Conservation (phyloP, 2,113 vertebrate genomes). For the Camarhynchus parvulus region DNA sequence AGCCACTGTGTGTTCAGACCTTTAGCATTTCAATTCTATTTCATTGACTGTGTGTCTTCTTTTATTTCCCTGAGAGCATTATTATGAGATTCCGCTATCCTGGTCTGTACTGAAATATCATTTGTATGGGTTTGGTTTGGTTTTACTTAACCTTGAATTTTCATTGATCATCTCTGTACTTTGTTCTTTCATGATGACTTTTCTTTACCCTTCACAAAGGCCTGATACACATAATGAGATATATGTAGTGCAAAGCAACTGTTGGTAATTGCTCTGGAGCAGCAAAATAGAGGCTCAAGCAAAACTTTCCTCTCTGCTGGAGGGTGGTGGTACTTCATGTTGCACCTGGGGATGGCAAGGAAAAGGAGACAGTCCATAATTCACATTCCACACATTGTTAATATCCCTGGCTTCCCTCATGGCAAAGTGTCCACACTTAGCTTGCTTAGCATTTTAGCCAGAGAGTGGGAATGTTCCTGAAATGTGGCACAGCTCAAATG, state of each 20-base stretch:
- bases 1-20: not conserved
- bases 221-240: not conserved
- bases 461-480: not conserved
- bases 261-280: not conserved
- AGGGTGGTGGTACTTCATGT: not conserved
- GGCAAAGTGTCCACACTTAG: not conserved
- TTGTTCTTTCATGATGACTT: not conserved
- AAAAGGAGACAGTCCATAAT: not conserved
- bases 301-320: not conserved
- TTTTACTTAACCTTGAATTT: constrained; percentile 8
- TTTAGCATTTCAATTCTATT: constrained; percentile 23
- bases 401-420: not conserved
- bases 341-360: not conserved
- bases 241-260: not conserved
- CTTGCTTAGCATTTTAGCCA: not conserved
- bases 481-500: not conserved
- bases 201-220: not conserved
- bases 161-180: not conserved
- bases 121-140: not conserved
- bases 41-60: not conserved
- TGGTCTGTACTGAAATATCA: not conserved
- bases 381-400: not conserved
- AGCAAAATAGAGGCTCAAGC: not conserved
- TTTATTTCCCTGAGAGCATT: constrained; percentile 26
- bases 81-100: not conserved